A percentile compares a stretch with the other conserved stretches of the same genome.
Conservation (phyloP, 1,140 invertebrate genomes). For the Batillaria attramentaria region DNA sequence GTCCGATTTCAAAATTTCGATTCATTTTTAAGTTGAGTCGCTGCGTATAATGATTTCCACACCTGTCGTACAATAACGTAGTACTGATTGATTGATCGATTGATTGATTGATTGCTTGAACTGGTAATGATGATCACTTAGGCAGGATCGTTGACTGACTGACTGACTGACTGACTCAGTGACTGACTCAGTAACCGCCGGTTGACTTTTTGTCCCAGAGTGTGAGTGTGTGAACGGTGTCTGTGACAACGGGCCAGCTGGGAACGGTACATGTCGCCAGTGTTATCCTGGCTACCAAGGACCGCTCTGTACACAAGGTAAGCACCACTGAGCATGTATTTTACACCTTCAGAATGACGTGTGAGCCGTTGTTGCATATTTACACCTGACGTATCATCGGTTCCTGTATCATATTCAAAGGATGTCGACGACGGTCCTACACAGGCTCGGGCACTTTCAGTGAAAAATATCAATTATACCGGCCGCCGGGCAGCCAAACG, state of each 20-base stretch:
- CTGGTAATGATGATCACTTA: not conserved
- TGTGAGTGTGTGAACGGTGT: slow-evolving; percentile 50
- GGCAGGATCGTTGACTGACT: too few species aligned
- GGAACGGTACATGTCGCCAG: slow-evolving; percentile 44
- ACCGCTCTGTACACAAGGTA: slow-evolving; percentile 52
- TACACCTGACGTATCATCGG: not conserved
- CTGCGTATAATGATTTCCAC: too few species aligned
- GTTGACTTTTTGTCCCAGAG: slow-evolving; percentile 28
- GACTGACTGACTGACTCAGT: not conserved
- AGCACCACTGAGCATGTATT: too few species aligned
- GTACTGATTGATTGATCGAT: too few species aligned
- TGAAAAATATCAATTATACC: too few species aligned
- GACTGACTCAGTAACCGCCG: not conserved
- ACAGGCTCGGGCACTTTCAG: not conserved
- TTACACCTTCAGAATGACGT: too few species aligned
- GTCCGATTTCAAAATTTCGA: too few species aligned
- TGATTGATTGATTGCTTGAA: too few species aligned
- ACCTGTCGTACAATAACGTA: too few species aligned
- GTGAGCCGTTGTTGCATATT: not conserved
- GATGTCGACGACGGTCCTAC: not conserved
- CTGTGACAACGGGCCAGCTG: slow-evolving; percentile 47
- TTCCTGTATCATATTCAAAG: not conserved
- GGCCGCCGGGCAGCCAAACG: too few species aligned
- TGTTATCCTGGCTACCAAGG: slow-evolving; percentile 55
- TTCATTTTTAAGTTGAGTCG: too few species aligned